These are phyloP conservation scores for Hyphantria cunea DNA, from an alignment of 1,140 invertebrate species.

Conservation along the genomic window DNA sequence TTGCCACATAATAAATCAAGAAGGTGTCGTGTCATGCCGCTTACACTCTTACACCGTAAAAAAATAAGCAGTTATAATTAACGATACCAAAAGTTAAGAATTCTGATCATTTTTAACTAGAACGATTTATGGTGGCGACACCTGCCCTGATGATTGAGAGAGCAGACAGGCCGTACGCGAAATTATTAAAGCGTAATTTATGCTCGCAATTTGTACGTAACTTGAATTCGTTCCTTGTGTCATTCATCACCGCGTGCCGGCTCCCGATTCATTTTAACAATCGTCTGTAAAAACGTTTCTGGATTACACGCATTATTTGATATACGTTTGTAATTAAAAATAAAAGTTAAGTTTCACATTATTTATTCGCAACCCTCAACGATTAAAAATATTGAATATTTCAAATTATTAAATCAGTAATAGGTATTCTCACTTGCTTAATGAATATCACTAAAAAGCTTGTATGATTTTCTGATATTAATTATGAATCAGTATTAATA, in stretches of 20 bases:
- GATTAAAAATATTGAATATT: neutral
- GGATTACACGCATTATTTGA: slow-evolving; percentile 27
- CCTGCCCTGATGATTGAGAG: slow-evolving; percentile 71
- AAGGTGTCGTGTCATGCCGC: no score
- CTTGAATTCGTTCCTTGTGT: slow-evolving; percentile 73
- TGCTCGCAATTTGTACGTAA: slow-evolving; percentile 76
- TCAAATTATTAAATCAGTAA: no score
- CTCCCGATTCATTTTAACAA: slow-evolving; percentile 67
- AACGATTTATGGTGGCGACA: slow-evolving; percentile 66
- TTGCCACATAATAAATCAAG: no score
- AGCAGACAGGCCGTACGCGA: slow-evolving; percentile 63
- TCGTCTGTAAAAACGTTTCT: slow-evolving; percentile 58
- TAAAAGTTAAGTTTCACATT: neutral
- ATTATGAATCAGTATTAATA: no score
- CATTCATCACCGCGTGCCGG: slow-evolving; percentile 67
- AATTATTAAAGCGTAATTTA: slow-evolving; percentile 80
- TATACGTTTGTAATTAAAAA: neutral
- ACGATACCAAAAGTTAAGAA: slow-evolving; percentile 19
- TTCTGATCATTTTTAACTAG: slow-evolving; percentile 64
- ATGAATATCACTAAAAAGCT: no score
- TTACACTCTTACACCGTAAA: no score
- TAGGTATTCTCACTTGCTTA: no score
- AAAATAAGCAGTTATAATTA: slow-evolving; percentile 22
- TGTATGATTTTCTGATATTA: no score
- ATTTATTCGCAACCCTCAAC: neutral